A percentile compares a stretch with the other conserved stretches of the same genome.
Evolutionary conservation across 2,113 vertebrate genomes (phyloP).

Genomic region (Psittacara wagleri): DNA sequence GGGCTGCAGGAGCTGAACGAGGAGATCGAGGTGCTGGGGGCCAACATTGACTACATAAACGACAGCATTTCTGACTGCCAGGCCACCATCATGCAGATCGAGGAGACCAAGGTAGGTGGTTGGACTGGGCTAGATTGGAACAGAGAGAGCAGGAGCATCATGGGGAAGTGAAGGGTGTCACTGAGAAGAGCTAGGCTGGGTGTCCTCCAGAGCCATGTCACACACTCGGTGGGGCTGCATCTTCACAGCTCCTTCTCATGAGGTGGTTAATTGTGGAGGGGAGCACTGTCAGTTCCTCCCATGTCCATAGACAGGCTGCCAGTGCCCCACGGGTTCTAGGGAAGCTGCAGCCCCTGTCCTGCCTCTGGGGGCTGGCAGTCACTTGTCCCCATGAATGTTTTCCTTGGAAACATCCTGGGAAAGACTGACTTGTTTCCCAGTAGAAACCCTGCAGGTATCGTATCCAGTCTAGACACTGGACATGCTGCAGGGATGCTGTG

Average conservation of each 20-base stretch:
- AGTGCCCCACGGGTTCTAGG: neutral
- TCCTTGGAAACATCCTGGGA: neutral
- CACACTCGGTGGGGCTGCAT: neutral
- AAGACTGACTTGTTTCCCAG: neutral
- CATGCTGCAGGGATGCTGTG: fast-evolving
- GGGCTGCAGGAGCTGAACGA: slow-evolving; percentile 90
- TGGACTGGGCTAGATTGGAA: neutral
- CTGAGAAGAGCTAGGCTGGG: neutral
- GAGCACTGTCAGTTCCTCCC: neutral
- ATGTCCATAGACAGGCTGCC: neutral
- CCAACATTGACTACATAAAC: slow-evolving; percentile 97
- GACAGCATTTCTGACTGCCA: slow-evolving; percentile 96
- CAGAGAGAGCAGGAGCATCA: neutral
- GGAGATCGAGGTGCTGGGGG: slow-evolving; percentile 92
- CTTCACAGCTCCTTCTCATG: neutral
- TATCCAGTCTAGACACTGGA: neutral
- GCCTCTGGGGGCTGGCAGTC: fast-evolving
- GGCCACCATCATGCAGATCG: slow-evolving; percentile 96
- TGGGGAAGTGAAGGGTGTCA: neutral
- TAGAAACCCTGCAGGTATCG: neutral
- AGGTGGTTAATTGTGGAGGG: neutral
- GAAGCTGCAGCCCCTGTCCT: neutral
- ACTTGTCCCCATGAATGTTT: neutral
- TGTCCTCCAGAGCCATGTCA: neutral
- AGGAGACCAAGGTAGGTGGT: slow-evolving; percentile 88